phyloP scores from a whole-genome alignment of 92 coral and sea anemone species.

The Phenganax stokvisi region DNA sequence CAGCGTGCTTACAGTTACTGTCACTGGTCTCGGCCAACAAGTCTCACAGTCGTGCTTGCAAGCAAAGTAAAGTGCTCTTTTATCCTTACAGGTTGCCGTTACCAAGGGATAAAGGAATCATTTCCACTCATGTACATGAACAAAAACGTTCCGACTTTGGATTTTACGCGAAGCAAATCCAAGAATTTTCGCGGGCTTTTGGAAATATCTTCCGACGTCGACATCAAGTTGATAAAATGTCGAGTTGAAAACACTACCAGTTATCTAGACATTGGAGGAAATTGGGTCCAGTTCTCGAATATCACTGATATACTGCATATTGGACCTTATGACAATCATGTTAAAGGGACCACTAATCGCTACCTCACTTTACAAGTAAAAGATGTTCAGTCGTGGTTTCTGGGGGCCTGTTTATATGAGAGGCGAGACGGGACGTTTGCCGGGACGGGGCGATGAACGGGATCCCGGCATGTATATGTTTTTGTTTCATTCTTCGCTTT shows the following conservation, averaged over 20 bases:
- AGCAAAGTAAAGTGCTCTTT: not conserved
- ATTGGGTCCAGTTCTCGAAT: conserved; percentile 2
- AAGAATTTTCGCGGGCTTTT: conserved; percentile 7
- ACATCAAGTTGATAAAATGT: not conserved
- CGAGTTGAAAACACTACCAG: not conserved
- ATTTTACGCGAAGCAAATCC: not conserved
- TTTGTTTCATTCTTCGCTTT: too few species aligned
- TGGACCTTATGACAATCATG: not conserved
- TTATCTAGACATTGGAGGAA: not conserved
- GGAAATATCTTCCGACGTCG: not conserved
- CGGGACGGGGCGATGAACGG: too few species aligned
- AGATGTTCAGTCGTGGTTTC: not conserved
- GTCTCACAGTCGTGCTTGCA: too few species aligned
- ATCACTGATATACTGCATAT: not conserved
- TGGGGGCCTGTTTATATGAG: not conserved
- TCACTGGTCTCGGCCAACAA: too few species aligned
- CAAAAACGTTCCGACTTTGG: conserved; percentile 3
- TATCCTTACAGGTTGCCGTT: not conserved
- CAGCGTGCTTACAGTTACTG: too few species aligned
- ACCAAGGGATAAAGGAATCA: not conserved
- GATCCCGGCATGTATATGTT: too few species aligned
- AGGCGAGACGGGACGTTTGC: too few species aligned
- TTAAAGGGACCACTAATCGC: not conserved
- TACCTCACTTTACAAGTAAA: conserved; percentile 21
- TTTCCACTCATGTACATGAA: not conserved